Evolutionary conservation across 2,888 invertebrate species (phyloP).

Genomic region (Cremastinae sp.): DNA sequence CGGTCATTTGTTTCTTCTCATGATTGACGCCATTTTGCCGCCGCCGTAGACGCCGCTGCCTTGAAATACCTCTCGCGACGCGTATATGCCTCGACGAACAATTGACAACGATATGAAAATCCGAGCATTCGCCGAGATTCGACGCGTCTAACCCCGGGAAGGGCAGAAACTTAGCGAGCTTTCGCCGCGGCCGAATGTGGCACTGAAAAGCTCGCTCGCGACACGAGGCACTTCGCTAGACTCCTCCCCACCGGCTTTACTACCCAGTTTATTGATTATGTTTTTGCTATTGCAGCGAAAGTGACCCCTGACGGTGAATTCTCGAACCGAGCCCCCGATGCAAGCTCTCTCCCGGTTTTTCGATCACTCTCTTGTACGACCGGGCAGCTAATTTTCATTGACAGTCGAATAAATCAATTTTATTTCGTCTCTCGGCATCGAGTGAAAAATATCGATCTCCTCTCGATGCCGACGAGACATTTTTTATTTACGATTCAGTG

Average conservation of each 20-base stretch:
- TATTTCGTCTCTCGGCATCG: too few species aligned
- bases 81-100: slow-evolving; percentile 19
- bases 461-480: too few species aligned
- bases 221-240: slow-evolving; percentile 65
- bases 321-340: slow-evolving; percentile 27
- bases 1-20: slow-evolving; percentile 70
- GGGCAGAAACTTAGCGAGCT: slow-evolving; percentile 64
- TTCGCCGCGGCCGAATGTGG: slow-evolving; percentile 71
- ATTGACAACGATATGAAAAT: slow-evolving; percentile 41
- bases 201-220: slow-evolving; percentile 72
- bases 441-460: too few species aligned
- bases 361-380: slow-evolving; percentile 1
- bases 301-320: slow-evolving; percentile 58
- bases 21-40: slow-evolving; percentile 72
- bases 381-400: not conserved
- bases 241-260: slow-evolving; percentile 53
- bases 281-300: slow-evolving; percentile 57
- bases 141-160: slow-evolving; percentile 27
- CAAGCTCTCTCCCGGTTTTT: slow-evolving; percentile 49
- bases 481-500: too few species aligned
- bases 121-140: slow-evolving; percentile 47
- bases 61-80: too few species aligned
- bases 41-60: slow-evolving; percentile 33
- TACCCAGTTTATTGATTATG: slow-evolving; percentile 62
- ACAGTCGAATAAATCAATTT: not conserved